phyloP scores from a whole-genome alignment of 2,113 vertebrate species.

The Nesospiza acunhae region DNA sequence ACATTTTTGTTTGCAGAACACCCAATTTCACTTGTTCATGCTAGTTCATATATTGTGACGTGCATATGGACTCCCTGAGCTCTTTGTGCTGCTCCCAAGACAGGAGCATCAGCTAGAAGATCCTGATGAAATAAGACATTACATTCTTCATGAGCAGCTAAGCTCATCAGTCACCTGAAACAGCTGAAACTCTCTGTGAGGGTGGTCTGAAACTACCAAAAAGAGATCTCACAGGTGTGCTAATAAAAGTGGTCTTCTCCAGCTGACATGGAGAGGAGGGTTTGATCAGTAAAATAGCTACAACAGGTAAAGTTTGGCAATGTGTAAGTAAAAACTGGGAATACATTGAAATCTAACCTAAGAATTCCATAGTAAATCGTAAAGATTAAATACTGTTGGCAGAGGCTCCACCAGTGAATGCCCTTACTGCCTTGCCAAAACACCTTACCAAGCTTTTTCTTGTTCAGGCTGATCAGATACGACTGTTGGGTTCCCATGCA shows the following conservation, averaged over 20 bases:
- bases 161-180: background rate
- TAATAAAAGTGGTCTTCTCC: background rate
- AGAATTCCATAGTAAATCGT: background rate
- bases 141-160: background rate
- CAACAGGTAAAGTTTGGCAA: background rate
- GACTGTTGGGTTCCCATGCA: background rate
- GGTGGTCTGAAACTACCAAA: background rate
- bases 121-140: background rate
- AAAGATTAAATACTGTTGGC: background rate
- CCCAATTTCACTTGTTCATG: background rate
- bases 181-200: background rate
- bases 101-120: background rate
- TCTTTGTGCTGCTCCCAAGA: background rate
- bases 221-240: background rate
- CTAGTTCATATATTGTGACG: background rate
- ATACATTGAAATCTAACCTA: background rate
- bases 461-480: background rate
- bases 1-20: background rate
- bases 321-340: background rate
- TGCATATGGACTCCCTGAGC: background rate
- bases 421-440: background rate
- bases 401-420: background rate
- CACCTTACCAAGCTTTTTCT: background rate
- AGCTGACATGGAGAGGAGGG: background rate
- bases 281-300: slow-evolving; percentile 20